Evolutionary conservation across 2,797 vertebrate species (phyloP), one percentile per base, ranked within the genome.

Genomic region (Hafferia zeledoni): DNA sequence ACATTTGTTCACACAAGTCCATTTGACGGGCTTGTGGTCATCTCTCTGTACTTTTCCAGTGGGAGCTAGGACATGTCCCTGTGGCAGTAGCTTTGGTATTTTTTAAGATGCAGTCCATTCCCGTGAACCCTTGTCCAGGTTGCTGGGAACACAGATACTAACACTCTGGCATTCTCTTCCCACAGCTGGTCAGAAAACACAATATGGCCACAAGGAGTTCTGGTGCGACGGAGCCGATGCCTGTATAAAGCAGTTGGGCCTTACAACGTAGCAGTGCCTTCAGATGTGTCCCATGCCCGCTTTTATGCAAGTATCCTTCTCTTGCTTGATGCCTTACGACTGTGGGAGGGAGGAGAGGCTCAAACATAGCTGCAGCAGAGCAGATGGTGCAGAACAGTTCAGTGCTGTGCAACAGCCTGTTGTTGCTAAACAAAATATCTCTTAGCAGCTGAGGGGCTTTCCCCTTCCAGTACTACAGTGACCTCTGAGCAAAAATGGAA

Each of bases 131-230:
- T 2, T 0, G 0, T 43, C n/a, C 11, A 10, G 50, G 59, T 20
- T 11, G 3, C 1, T 63, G 65, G 60, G 63, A 74, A 61, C 46
- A 33, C n/a, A 22, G 64, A 31, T 55, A 41, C 56, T 97, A 61
- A 96, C 2, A 0, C 28, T 57, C 41, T 25, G 67, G 24, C 23
- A 19, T 79, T 94, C n/a, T 91, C 82, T 94, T 65, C 85, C 49
- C 9, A 15, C 98, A 99, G 99, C 97, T 99, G 99, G 99, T 99
- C 99, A 80, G 99, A 99, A 97, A 98, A 98, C 94, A 99, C 99
- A 53, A 98, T 99, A 96, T 99, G 99, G 99, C 99, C 99, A 56
- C 99, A 99, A 97, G 99, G 99, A 53, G 99, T 99, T 70, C 96
- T 99, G 97, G 99, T 99, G 96, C 98, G 99, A 95, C 99, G 99